A percentile compares a stretch with the other conserved stretches of the same genome.
These are phyloP conservation scores for Camponotus vicinus DNA, from an alignment of 1,140 invertebrate genomes.

Conservation along the genomic window DNA sequence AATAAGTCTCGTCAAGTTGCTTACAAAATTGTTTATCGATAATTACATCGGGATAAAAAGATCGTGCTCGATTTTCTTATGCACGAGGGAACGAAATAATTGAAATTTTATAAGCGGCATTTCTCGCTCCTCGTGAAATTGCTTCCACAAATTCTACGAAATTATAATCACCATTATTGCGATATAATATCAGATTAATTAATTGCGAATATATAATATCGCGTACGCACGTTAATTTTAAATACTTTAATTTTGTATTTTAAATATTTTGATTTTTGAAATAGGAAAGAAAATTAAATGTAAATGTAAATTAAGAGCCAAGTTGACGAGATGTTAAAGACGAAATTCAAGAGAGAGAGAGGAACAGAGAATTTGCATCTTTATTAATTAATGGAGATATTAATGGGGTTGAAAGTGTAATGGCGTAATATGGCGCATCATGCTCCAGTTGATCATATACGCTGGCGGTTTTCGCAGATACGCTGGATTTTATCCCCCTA, in stretches of 20 bases:
- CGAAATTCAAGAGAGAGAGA: background rate
- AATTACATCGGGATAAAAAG: background rate
- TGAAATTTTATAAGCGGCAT: background rate
- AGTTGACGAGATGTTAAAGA: background rate
- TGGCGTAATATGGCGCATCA: conserved; percentile 29
- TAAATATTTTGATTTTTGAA: too few species aligned
- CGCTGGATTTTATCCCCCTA: conserved; percentile 28
- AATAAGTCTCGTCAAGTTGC: background rate
- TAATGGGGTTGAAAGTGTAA: conserved; percentile 2
- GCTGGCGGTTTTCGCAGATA: background rate
- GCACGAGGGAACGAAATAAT: background rate
- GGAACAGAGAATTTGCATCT: background rate
- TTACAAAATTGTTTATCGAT: background rate
- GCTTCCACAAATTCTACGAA: background rate
- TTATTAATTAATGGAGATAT: conserved; percentile 40
- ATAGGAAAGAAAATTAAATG: background rate
- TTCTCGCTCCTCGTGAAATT: background rate
- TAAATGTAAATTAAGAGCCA: background rate
- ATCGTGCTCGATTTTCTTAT: too few species aligned
- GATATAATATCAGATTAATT: background rate
- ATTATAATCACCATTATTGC: background rate
- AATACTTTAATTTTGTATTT: background rate
- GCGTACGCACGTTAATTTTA: background rate
- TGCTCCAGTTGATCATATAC: background rate
- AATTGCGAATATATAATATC: background rate